Base-by-base conservation (phyloP, 2,888 invertebrate species). In the Polyploca ridens region DNA sequence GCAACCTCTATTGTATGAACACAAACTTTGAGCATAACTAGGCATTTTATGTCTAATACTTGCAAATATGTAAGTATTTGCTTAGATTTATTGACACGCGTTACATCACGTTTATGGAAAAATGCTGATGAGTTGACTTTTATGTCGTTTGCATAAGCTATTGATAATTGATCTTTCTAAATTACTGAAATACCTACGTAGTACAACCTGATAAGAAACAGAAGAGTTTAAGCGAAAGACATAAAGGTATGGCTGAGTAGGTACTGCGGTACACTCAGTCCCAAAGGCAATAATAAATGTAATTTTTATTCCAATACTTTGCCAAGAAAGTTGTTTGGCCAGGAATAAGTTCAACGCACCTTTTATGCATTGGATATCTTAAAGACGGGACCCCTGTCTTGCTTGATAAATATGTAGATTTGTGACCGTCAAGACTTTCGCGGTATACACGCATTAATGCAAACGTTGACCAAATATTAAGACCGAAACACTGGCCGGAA, bases 381-480 rank as follows among this genome's bases (percentile, higher is more conserved):
- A 46, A 46, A 46, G 5, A n/a, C 46, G 46, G 54, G 54, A 54
- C 7, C 16, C 27, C 49, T 54, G 54, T 54, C 16, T 54, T 16
- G 54, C 54, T 19, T 54, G 54, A 54, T 54, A 54, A 54, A 54
- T 54, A 54, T 54, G 54, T 54, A 54, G 54, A 54, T 54, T 54
- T 54, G 19, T 54, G n/a, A 46, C n/a, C 10, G 19, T 19, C 54
- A 54, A 54, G n/a, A 54, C 54, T 54, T 54, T 54, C 54, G 54
- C 54, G 19, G 16, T n/a, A 54, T 19, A 54, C 54, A 19, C 19
- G 4, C 10, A 54, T 19, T 19, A 16, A 46, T 46, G 54, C 10
- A 54, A 19, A 54, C 8, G 19, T 54, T 54, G 19, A 10, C 19
- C 16, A 54, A 54, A 49, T 49, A 49, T 49, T 54, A 54, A 19